Percentiles rank a stretch among this genome's conserved stretches.
Evolutionary conservation across 2,888 invertebrate genomes (phyloP).

Genomic region (Micoletzkya japonica): DNA sequence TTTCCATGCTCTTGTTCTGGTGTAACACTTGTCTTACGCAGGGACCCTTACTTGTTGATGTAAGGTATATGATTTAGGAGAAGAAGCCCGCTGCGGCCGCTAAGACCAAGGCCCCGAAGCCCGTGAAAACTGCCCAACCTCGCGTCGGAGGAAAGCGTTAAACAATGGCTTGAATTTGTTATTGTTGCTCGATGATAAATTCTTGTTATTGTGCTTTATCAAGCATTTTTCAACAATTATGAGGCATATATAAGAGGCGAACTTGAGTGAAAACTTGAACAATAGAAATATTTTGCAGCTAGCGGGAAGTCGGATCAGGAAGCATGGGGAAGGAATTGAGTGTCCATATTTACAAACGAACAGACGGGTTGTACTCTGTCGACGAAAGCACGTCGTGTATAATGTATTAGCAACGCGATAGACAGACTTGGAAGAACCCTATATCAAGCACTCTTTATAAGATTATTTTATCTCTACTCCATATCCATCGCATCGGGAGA

Average conservation of each 20-base stretch:
- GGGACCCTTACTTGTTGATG: not conserved
- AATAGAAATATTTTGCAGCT: too few species aligned
- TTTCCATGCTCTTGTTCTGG: not conserved
- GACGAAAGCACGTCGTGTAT: too few species aligned
- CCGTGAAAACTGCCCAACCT: slow-evolving; percentile 84
- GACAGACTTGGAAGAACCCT: too few species aligned
- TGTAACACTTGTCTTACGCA: not conserved
- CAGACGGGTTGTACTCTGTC: too few species aligned
- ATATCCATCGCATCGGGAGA: slow-evolving; percentile 19
- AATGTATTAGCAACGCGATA: too few species aligned
- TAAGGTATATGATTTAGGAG: slow-evolving; percentile 63
- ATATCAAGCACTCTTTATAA: too few species aligned
- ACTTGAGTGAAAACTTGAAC: too few species aligned
- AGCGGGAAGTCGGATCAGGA: too few species aligned
- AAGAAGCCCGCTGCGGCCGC: slow-evolving; percentile 71
- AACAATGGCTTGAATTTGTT: slow-evolving; percentile 63
- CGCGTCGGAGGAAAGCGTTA: slow-evolving; percentile 97
- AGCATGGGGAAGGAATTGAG: too few species aligned
- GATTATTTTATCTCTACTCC: slow-evolving; percentile 8
- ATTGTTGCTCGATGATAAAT: slow-evolving; percentile 24
- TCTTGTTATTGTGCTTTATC: slow-evolving; percentile 1
- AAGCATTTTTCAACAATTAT: too few species aligned
- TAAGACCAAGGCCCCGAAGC: slow-evolving; percentile 86
- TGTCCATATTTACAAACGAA: too few species aligned
- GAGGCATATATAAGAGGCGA: too few species aligned